A percentile compares a stretch with the other conserved stretches of the same genome.
Evolutionary conservation across 2,888 invertebrate species (phyloP).

Genomic region (Tortricodes alternella): DNA sequence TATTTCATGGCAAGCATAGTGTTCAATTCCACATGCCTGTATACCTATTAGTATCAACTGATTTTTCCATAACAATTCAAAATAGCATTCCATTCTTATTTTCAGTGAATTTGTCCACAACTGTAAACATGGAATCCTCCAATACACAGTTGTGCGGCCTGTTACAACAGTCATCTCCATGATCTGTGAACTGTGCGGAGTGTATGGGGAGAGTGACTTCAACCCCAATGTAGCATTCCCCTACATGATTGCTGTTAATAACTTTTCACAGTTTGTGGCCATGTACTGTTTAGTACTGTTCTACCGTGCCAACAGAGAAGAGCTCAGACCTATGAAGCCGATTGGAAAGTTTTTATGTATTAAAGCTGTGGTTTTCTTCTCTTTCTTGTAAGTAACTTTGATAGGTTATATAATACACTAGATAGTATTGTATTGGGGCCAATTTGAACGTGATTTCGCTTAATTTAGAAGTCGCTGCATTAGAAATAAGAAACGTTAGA

Average conservation of each 20-base stretch:
- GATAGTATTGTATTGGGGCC: no score
- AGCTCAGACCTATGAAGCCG: constrained; percentile 95
- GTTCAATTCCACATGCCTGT: neutral
- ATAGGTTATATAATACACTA: no score
- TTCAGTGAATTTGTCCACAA: constrained; percentile 94
- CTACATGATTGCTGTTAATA: constrained; percentile 94
- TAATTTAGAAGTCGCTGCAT: no score
- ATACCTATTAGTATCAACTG: neutral
- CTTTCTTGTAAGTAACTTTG: constrained; percentile 93
- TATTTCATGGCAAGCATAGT: no score
- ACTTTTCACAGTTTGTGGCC: constrained; percentile 96
- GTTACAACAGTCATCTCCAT: constrained; percentile 94
- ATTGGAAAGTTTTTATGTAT: constrained; percentile 98
- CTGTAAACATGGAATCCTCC: constrained; percentile 98
- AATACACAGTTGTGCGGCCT: constrained; percentile 96
- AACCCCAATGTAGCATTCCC: constrained; percentile 93
- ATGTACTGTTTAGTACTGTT: constrained; percentile 98
- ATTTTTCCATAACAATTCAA: neutral
- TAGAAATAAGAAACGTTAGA: no score
- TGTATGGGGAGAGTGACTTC: constrained; percentile 96
- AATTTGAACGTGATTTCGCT: no score
- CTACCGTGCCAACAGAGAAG: constrained; percentile 93
- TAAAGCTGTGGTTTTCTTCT: constrained; percentile 98
- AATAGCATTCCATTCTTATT: constrained; percentile 38
- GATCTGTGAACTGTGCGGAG: constrained; percentile 91